Conservation (phyloP, 2,113 vertebrate genomes). For the Ondatra zibethicus region DNA sequence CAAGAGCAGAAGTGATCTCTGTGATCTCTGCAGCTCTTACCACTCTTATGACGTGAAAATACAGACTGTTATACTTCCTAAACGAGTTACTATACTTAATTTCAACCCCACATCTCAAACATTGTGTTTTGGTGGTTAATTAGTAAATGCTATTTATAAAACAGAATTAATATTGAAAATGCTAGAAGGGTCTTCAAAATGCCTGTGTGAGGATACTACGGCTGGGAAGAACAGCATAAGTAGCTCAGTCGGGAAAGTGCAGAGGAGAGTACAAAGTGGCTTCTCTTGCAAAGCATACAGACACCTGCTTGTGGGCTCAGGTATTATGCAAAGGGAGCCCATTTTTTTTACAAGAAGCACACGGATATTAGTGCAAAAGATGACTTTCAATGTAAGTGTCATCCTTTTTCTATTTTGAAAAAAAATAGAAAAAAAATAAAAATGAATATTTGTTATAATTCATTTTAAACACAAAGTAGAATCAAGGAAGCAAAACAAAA, state of each 20-base stretch:
- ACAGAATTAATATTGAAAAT: not conserved
- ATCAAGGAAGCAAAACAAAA: not conserved
- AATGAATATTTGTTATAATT: conserved; percentile 28
- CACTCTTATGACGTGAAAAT: not conserved
- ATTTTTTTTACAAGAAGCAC: conserved; percentile 8
- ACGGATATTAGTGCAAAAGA: not conserved
- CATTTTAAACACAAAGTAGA: conserved; percentile 52
- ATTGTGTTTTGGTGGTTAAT: not conserved
- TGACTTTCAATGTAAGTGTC: not conserved
- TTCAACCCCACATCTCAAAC: not conserved
- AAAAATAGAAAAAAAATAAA: too few species aligned
- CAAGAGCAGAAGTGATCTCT: not conserved
- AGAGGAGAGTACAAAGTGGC: not conserved
- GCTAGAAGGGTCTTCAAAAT: not conserved
- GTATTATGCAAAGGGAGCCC: not conserved
- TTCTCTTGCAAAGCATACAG: not conserved
- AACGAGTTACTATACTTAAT: not conserved
- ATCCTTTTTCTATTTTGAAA: not conserved
- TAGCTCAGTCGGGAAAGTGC: not conserved
- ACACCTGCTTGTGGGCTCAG: not conserved
- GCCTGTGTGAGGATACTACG: not conserved
- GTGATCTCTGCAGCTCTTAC: too few species aligned
- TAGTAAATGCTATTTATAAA: conserved; percentile 10
- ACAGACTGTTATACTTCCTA: not conserved
- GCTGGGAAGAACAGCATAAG: not conserved